Conservation (phyloP, 2,797 vertebrate species). For the Macrochelys suwanniensis region DNA sequence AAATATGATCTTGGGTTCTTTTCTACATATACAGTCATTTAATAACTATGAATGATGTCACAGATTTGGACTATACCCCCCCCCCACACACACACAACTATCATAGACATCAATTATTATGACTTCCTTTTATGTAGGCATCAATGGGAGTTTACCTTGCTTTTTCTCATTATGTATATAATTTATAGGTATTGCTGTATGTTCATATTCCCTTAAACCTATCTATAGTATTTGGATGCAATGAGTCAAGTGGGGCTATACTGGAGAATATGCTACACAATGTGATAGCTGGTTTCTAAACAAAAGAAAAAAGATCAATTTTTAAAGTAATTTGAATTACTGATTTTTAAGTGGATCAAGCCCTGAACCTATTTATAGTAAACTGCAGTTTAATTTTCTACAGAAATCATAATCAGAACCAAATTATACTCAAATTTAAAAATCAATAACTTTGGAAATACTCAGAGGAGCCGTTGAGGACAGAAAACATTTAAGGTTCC, state of each 20-base stretch:
- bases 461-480: background rate
- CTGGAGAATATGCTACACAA: background rate
- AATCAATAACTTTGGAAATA: constrained; percentile 6
- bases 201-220: background rate
- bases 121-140: background rate
- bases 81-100: background rate
- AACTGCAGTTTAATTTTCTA: background rate
- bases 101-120: background rate
- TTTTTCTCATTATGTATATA: background rate
- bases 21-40: background rate
- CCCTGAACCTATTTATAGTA: background rate
- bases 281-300: background rate
- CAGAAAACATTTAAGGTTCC: background rate
- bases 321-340: background rate
- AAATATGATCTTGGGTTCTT: background rate
- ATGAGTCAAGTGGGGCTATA: background rate
- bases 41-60: background rate
- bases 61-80: background rate
- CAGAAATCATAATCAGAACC: background rate
- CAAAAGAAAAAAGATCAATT: background rate
- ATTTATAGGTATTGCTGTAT: background rate
- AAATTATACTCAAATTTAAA: constrained; percentile 37
- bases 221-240: background rate
- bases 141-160: background rate
- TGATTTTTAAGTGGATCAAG: background rate